These are phyloP conservation scores for Macrostomum cliftonense DNA, from an alignment of 2,888 invertebrate genomes.

Conservation along the genomic window DNA sequence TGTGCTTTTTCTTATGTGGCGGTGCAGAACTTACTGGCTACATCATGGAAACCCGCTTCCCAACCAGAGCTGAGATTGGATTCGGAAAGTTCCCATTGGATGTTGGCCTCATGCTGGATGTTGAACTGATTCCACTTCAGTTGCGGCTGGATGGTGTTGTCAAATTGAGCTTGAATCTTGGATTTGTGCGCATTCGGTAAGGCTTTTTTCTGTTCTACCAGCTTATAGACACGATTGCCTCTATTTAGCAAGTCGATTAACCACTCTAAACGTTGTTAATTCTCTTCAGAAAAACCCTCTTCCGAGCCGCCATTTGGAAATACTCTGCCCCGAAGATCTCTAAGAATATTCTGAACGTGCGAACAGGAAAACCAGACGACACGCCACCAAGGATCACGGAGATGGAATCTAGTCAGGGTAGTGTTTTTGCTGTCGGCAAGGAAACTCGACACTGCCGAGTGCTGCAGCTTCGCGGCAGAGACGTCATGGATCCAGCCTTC, in stretches of 20 bases:
- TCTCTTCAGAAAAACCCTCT: constrained; percentile 11
- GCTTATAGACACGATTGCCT: too few species aligned
- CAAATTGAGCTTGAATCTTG: not conserved
- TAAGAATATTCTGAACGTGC: constrained; percentile 12
- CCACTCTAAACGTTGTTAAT: too few species aligned
- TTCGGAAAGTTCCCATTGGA: constrained; percentile 22
- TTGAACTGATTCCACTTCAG: constrained; percentile 13
- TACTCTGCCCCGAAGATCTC: constrained; percentile 13
- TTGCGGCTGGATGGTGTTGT: constrained; percentile 11
- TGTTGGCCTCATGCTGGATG: constrained; percentile 14
- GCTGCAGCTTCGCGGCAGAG: constrained; percentile 3
- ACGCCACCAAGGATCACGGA: constrained; percentile 12
- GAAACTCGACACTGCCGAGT: constrained; percentile 4
- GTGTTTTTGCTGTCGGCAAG: not conserved
- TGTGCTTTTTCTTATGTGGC: constrained; percentile 16
- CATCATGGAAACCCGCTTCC: constrained; percentile 18
- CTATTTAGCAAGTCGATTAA: too few species aligned
- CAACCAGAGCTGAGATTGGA: constrained; percentile 17
- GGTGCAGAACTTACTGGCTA: constrained; percentile 17
- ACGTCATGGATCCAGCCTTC: constrained; percentile 6
- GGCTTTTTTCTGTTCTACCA: not conserved
- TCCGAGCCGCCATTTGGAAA: constrained; percentile 11
- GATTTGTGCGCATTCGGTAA: not conserved
- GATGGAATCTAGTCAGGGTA: not conserved
- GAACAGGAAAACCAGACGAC: constrained; percentile 12